Conservation (phyloP, 2,888 invertebrate species). For the Palloptera scutellata region DNA sequence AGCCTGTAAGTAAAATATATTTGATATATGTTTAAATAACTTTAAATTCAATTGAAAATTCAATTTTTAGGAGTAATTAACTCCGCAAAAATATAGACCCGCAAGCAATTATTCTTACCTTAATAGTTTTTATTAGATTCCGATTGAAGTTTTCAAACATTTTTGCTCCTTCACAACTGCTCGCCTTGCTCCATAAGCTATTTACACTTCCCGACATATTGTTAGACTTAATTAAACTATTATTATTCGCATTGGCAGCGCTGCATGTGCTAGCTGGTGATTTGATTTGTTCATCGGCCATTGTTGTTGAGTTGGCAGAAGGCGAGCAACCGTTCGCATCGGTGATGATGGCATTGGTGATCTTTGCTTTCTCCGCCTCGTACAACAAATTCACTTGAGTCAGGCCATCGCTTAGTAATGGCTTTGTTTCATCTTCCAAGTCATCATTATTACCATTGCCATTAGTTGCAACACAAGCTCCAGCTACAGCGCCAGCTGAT, state of each 20-base stretch:
- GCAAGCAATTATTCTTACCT: slow-evolving; percentile 48
- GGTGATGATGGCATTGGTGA: slow-evolving; percentile 24
- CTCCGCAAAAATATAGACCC: not conserved
- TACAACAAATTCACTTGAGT: slow-evolving; percentile 46
- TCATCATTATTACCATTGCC: slow-evolving; percentile 40
- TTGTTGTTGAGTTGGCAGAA: too few species aligned
- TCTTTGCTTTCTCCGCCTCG: slow-evolving; percentile 21
- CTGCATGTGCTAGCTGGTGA: slow-evolving; percentile 41
- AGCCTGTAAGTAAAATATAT: slow-evolving; percentile 49
- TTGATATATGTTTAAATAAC: not conserved
- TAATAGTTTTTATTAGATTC: slow-evolving; percentile 64
- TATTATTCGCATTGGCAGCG: slow-evolving; percentile 32
- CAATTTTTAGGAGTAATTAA: not conserved
- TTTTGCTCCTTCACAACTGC: slow-evolving; percentile 63
- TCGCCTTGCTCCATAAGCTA: slow-evolving; percentile 64
- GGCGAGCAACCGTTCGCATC: too few species aligned
- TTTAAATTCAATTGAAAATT: not conserved
- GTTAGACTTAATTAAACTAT: slow-evolving; percentile 47
- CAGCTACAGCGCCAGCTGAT: not conserved
- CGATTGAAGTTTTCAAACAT: slow-evolving; percentile 64
- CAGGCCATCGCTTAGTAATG: slow-evolving; percentile 44
- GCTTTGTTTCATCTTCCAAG: slow-evolving; percentile 53
- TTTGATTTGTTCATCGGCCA: slow-evolving; percentile 29
- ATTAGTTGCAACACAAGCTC: not conserved
- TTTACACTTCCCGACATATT: slow-evolving; percentile 60